Evolutionary conservation across 2,113 vertebrate genomes (phyloP), one percentile per base, ranked within the genome.

Genomic region (Chrysochloris asiatica): DNA sequence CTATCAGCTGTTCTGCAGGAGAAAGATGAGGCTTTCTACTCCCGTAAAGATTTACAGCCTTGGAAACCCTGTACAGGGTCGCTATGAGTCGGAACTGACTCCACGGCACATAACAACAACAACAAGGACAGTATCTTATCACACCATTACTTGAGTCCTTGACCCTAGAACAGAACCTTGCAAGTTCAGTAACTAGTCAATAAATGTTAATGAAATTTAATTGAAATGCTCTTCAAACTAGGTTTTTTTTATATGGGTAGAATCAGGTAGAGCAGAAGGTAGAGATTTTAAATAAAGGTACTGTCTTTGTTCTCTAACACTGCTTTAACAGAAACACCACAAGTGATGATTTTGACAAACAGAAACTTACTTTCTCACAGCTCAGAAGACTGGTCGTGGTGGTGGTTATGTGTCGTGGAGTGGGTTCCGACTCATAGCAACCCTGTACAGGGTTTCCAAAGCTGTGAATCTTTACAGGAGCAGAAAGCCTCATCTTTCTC

Each of bases 161-260:
- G 71, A 52, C 56, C 92, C 28, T 47, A 47, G 28, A 47, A 65
- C 84, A 36, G 2, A 78, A 8, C 47, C 50, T 43, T 80, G 41
- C 13, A 75, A 3, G 47, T 86, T 85, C 86, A 82, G 76, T 90
- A 47, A n/a, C 30, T 83, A 65, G 36, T 48, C 38, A 86, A 30
- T 94, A 75, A 65, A 45, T 85, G 54, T 45, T 83, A 81, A 67
- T 45, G 65, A 95, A 92, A 63, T 26, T 88, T 47, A 90, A 85
- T 47, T 86, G 14, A 78, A 82, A 73, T 71, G 3, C 19, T 81
- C 21, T 84, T 77, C 48, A 67, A 61, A 36, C 26, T 19, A 45
- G 13, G 19, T 48, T 87, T 75, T 82, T 13, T 28, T 82, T 47
- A 43, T 67, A 10, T 48, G 36, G 75, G 38, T 63, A 89, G 45